Evolutionary conservation across 2,797 vertebrate genomes (phyloP), one percentile per base, ranked within the genome.

Genomic region (Alectoris magna): DNA sequence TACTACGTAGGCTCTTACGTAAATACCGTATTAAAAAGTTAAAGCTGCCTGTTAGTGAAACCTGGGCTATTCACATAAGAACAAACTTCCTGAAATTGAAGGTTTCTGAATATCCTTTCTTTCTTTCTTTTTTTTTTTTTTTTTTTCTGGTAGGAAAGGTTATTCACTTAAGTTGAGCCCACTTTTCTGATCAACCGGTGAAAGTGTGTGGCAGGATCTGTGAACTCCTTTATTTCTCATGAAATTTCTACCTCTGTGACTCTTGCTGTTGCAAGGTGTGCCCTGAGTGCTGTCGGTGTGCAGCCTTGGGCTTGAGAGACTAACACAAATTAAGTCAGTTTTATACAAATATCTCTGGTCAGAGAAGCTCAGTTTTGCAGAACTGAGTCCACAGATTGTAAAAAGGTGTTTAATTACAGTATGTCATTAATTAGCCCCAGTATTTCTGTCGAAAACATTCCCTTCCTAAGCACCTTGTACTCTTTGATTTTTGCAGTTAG

Each of bases 381-480:
- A 86, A 89, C 79, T 75, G 74, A 79, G 41, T 16, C 74, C n/a
- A 93, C 59, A 85, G 91, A 58, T 5, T 72, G 76, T 79, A 91
- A 84, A 81, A 95, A 95, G 69, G 85, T 82, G 81, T 94, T 96
- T 91, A 93, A 92, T 96, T 96, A 85, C 77, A 71, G 63, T 9
- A 59, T 78, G 82, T 73, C 75, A 58, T 72, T 93, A 79, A 94
- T 93, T 95, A 92, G 63, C 39, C 49, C 63, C 38, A 80, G 27
- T 58, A 87, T 87, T 92, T 43, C 91, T 88, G 76, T 79, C 87
- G 79, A 82, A 91, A 95, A 79, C 48, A 23, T 26, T 89, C 51
- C 49, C 48, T 95, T 83, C 85, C 63, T 36, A 93, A 88, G 72
- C 43, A 46, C 68, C 24, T 68, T 58, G 27, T 67, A 62, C 75